Evolutionary conservation across 2,113 vertebrate species (phyloP).

Genomic region (Amphilophus citrinellus): DNA sequence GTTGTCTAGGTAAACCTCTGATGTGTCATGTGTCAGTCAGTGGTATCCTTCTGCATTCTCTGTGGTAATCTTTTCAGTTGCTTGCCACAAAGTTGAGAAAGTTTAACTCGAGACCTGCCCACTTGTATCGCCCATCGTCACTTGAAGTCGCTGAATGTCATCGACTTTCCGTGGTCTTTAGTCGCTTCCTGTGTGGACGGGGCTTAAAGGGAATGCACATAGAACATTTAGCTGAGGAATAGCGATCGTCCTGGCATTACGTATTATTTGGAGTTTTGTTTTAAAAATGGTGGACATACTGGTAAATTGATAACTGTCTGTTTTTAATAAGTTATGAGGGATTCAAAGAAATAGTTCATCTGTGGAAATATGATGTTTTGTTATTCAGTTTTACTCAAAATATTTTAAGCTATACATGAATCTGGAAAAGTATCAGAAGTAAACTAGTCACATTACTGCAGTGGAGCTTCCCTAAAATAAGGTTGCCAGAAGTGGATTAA

Average conservation of each 20-base stretch:
- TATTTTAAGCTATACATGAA: not conserved
- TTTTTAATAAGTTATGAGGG: not conserved
- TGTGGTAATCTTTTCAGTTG: no score
- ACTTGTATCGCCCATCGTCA: not conserved
- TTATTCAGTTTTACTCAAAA: not conserved
- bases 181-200: not conserved
- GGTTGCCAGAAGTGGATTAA: not conserved
- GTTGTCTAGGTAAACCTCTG: no score
- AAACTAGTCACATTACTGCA: no score
- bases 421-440: not conserved
- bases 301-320: not conserved
- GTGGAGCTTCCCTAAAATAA: fast-evolving
- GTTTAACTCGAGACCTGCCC: not conserved
- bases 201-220: slow-evolving; percentile 43
- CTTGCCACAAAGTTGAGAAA: no score
- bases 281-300: not conserved
- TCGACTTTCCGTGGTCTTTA: not conserved
- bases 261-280: slow-evolving; percentile 6
- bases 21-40: not conserved
- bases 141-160: not conserved
- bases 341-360: not conserved
- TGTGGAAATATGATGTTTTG: not conserved
- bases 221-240: slow-evolving; percentile 12
- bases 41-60: not conserved
- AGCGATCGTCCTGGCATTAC: not conserved